Evolutionary conservation across 2,797 vertebrate species (phyloP).

Genomic region (Alfaro cultratus): DNA sequence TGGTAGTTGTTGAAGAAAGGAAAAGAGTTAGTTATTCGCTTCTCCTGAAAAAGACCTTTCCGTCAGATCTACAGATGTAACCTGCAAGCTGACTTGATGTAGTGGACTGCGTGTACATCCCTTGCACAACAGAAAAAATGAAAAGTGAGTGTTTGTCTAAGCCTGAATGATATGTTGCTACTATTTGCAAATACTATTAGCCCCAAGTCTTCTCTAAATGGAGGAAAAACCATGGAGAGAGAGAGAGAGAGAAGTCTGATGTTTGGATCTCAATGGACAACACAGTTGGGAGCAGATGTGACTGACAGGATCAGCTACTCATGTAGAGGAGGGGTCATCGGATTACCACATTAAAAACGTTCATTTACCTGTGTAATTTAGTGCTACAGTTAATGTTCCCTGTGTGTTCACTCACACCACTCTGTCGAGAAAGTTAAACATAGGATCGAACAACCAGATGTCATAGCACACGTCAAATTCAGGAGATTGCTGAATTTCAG

Average conservation of each 20-base stretch:
- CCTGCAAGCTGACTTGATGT: slow-evolving; percentile 26
- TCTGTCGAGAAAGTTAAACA: slow-evolving; percentile 75
- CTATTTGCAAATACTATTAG: slow-evolving; percentile 70
- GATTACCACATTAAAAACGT: slow-evolving; percentile 56
- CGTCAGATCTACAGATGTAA: slow-evolving; percentile 35
- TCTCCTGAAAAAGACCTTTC: slow-evolving; percentile 41
- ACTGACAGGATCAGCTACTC: slow-evolving; percentile 52
- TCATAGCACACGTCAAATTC: slow-evolving; percentile 40
- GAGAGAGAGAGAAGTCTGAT: slow-evolving; percentile 28
- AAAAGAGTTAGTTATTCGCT: slow-evolving; percentile 54
- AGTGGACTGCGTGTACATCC: slow-evolving; percentile 2
- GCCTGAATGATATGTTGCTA: slow-evolving; percentile 11
- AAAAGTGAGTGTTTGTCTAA: slow-evolving; percentile 25
- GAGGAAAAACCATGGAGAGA: slow-evolving; percentile 37
- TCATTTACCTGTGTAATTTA: slow-evolving; percentile 75
- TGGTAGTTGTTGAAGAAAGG: slow-evolving; percentile 51
- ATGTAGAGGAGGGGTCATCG: slow-evolving; percentile 52
- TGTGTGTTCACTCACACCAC: slow-evolving; percentile 71
- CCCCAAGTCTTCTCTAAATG: slow-evolving; percentile 31
- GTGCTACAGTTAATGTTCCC: slow-evolving; percentile 73
- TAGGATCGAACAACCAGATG: slow-evolving; percentile 59
- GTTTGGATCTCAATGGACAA: slow-evolving; percentile 53
- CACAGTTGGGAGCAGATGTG: slow-evolving; percentile 58
- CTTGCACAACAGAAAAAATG: slow-evolving; percentile 27
- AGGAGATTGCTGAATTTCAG: slow-evolving; percentile 2